Conservation (phyloP, 1,140 invertebrate genomes). For the Solen grandis region DNA sequence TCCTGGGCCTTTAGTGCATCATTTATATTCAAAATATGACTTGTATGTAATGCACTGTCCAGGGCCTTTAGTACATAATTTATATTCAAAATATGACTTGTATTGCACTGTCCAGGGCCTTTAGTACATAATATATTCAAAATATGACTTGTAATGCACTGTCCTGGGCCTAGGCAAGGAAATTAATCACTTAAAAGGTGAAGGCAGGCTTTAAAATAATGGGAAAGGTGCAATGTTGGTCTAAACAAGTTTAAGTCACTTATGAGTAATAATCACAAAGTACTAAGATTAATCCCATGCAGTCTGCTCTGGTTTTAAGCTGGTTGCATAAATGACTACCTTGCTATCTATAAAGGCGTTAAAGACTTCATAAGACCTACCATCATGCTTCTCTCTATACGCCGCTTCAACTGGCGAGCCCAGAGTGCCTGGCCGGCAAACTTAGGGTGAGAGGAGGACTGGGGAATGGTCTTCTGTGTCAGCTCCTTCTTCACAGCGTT, state of each 20-base stretch:
- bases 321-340: too few relatives aligned
- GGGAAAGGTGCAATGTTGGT: too few relatives aligned
- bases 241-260: too few relatives aligned
- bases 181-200: too few relatives aligned
- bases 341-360: too few relatives aligned
- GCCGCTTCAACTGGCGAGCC: slow-evolving; percentile 84
- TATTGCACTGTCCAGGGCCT: too few relatives aligned
- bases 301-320: too few relatives aligned
- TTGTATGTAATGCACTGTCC: background rate
- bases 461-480: slow-evolving; percentile 84
- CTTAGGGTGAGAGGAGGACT: slow-evolving; percentile 85
- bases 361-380: slow-evolving; percentile 68
- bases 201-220: too few relatives aligned
- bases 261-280: too few relatives aligned
- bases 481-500: slow-evolving; percentile 88
- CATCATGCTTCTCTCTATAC: slow-evolving; percentile 84
- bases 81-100: background rate
- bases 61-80: background rate
- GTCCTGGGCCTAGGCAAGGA: background rate
- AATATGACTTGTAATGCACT: background rate
- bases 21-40: background rate
- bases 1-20: slow-evolving; percentile 83
- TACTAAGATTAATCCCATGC: too few relatives aligned
- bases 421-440: slow-evolving; percentile 87
- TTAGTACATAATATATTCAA: too few relatives aligned